Base-by-base conservation (phyloP, 2,113 vertebrate genomes). In the Toxostoma redivivum region DNA sequence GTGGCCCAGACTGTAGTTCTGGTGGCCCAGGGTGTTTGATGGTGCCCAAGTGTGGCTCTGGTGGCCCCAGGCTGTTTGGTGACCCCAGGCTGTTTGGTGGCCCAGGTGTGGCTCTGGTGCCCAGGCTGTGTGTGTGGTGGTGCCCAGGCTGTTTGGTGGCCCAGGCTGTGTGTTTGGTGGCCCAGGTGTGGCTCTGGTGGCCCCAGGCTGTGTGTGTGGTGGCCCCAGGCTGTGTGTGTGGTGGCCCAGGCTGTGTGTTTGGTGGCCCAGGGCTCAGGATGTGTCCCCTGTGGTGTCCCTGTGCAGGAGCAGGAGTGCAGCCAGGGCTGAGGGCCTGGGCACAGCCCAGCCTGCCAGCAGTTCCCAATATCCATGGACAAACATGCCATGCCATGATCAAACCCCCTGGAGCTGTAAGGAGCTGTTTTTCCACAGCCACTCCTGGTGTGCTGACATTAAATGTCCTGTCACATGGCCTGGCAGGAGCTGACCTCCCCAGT, bases 391-490 rank as follows among this genome's bases (percentile, higher is more conserved):
- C 19, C 50, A 3, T 70, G 51, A 83, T 81, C 40, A 54, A 88
- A 45, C 45, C 54, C 81, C 37, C 13, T 25, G 66, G 76, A 88
- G 56, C 42, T 61, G 76, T 51, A 81, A 78, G 86, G 35, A 92
- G 86, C 73, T 71, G 81, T n/a, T 95, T 97, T 90, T 69, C 16
- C 86, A 44, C 50, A 88, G 56, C 72, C 60, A 0, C 65, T 94
- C 77, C 87, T 94, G 95, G 95, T 56, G 83, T 38, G 89, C 9
- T 77, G 91, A 48, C 79, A 97, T 96, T 83, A 96, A 94, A 81
- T 3, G 15, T 78, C 80, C 80, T 97, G 91, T 97, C 96, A 94
- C 76, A 14, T 72, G 56, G 73, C 77, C 58, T 95, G 96, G 83
- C 86, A 50, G 76, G 87, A 92, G 38, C 72, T 95, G 79, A 80